Percentiles rank a stretch among this genome's conserved stretches.
Conservation (phyloP, 2,797 vertebrate genomes). For the Sebastes diaconus region DNA sequence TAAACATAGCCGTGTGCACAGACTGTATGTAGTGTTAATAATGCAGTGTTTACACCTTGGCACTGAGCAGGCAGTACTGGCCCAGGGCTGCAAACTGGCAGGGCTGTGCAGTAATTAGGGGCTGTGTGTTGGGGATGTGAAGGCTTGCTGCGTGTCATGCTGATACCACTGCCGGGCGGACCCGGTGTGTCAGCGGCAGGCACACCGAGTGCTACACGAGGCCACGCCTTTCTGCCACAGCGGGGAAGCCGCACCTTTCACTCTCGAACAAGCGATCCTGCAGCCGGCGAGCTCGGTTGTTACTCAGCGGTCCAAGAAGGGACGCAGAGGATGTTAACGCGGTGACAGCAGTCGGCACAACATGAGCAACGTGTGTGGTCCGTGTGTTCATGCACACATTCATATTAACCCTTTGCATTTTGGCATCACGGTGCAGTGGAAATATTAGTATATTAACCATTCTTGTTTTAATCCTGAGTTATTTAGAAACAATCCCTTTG, state of each 20-base stretch:
- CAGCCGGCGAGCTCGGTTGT: background rate
- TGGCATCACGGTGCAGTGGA: background rate
- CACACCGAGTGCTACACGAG: background rate
- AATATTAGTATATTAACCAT: background rate
- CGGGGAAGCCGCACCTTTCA: conserved; percentile 27
- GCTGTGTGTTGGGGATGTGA: conserved; percentile 56
- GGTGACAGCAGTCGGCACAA: background rate
- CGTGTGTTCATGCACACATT: background rate
- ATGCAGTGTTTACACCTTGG: conserved; percentile 79
- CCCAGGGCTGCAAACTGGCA: conserved; percentile 67
- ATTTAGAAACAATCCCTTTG: too few species aligned
- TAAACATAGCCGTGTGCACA: conserved; percentile 48
- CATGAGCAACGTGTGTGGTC: background rate
- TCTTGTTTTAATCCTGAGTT: background rate
- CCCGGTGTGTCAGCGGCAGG: conserved; percentile 23
- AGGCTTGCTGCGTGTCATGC: conserved; percentile 54
- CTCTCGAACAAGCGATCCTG: background rate
- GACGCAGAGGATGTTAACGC: background rate
- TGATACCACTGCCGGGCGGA: conserved; percentile 58
- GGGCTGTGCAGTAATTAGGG: conserved; percentile 72
- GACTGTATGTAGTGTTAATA: conserved; percentile 75
- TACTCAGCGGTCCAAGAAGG: background rate
- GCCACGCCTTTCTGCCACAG: conserved; percentile 45
- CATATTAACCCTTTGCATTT: background rate
- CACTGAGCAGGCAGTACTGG: conserved; percentile 54